Evolutionary conservation across 2,113 vertebrate species (phyloP), one percentile per base, ranked within the genome.

Genomic region (Labeo rohita): DNA sequence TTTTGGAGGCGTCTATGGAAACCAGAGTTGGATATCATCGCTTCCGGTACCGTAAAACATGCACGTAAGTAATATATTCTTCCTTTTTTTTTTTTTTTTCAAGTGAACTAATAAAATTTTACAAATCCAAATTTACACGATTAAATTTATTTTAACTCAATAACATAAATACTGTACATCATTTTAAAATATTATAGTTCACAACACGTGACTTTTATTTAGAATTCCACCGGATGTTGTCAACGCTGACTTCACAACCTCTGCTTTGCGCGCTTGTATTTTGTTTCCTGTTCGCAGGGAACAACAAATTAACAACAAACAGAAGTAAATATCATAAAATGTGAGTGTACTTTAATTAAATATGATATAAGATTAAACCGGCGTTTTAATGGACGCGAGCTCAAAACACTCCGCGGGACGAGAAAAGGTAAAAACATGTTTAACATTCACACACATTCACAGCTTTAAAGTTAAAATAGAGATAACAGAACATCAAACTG

Each of bases 341-440:
- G 54, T 81, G 13, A 80, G 86, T 90, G 84, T 88, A 80, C 88
- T 91, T 89, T 86, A 91, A 80, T 85, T 21, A 49, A 66, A 49
- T 7, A 28, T 47, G 49, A 70, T 70, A 0, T 3, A 2, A n/a
- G 34, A 52, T 50, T 18, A 68, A 68, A 50, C 3, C 10, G 13
- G 13, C 0, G 1, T 49, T 43, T 87, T 91, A 87, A 88, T 85
- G 90, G 88, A 91, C 74, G 80, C 56, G n/a, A 77, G 84, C 49
- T 70, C 50, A 21, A 80, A 79, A 34, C 12, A 43, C 28, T 73
- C 63, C 23, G 66, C 43, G 23, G 68, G 43, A 15, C 9, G 76
- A 43, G 65, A 84, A 2, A 73, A 65, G 86, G 86, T 87, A 70
- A 77, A 81, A 21, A 10, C 16, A 34, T 49, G 45, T 43, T 18